Conservation (phyloP, 2,797 vertebrate genomes). For the Enteromius argenteus region DNA sequence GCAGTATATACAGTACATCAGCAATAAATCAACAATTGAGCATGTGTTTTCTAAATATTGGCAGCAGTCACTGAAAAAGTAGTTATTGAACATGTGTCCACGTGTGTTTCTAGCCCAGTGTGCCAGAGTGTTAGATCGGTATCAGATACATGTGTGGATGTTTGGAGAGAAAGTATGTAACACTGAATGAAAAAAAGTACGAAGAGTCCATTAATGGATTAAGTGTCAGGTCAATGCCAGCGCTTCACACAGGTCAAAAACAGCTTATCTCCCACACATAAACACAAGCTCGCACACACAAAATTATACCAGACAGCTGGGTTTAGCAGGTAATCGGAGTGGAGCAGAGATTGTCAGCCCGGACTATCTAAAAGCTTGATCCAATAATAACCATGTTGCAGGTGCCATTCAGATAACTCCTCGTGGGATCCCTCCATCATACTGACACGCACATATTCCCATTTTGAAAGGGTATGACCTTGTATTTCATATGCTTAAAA, state of each 20-base stretch:
- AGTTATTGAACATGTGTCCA: neutral
- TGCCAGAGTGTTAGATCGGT: neutral
- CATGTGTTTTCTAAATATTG: neutral
- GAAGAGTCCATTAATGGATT: slow-evolving; percentile 68
- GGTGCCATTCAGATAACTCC: slow-evolving; percentile 73
- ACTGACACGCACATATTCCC: neutral
- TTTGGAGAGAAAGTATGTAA: slow-evolving; percentile 21
- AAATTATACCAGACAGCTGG: slow-evolving; percentile 12
- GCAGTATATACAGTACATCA: neutral
- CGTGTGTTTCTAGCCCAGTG: neutral
- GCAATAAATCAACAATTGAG: neutral
- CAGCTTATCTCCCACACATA: slow-evolving; percentile 65
- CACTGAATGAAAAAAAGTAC: slow-evolving; percentile 24
- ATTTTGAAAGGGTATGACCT: slow-evolving; percentile 1
- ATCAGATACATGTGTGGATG: slow-evolving; percentile 1
- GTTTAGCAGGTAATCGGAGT: slow-evolving; percentile 19
- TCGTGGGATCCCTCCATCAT: slow-evolving; percentile 64
- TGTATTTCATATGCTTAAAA: slow-evolving; percentile 19
- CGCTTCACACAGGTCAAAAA: slow-evolving; percentile 69
- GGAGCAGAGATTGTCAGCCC: slow-evolving; percentile 25
- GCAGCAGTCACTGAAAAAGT: neutral
- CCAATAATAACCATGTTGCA: slow-evolving; percentile 74
- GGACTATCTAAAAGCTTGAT: slow-evolving; percentile 72
- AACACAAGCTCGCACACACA: slow-evolving; percentile 52
- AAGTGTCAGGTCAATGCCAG: slow-evolving; percentile 67